A percentile compares a stretch with the other conserved stretches of the same genome.
Conservation (phyloP, 2,797 vertebrate species). For the Nyctibius grandis region DNA sequence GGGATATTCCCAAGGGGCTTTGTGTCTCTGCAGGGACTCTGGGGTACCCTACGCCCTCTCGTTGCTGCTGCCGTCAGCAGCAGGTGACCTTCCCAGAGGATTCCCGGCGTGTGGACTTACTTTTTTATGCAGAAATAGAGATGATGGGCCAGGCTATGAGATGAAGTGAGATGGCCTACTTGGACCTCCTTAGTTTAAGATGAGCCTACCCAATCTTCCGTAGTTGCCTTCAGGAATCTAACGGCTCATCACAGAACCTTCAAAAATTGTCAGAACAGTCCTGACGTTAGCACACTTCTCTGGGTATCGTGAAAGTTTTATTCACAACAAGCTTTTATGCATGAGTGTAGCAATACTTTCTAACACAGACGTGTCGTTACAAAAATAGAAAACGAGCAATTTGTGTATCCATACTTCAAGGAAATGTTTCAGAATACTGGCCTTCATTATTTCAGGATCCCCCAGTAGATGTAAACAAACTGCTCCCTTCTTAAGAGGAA, state of each 20-base stretch:
- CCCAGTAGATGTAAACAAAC: neutral
- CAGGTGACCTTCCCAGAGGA: rapidly evolving
- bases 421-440: neutral
- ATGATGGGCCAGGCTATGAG: neutral
- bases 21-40: neutral
- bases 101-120: rapidly evolving
- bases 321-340: neutral
- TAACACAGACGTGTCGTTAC: neutral
- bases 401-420: neutral
- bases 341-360: neutral
- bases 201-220: neutral
- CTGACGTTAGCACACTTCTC: neutral
- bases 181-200: neutral
- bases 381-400: neutral
- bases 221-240: neutral
- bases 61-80: neutral
- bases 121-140: neutral
- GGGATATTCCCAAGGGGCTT: neutral
- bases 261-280: neutral
- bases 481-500: neutral
- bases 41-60: too few relatives aligned
- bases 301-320: neutral
- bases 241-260: neutral
- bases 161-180: neutral
- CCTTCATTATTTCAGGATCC: neutral